Base-by-base conservation (phyloP, 30 jellyfish, hydroid and myxozoan genomes). In the Hydra vulgaris region DNA sequence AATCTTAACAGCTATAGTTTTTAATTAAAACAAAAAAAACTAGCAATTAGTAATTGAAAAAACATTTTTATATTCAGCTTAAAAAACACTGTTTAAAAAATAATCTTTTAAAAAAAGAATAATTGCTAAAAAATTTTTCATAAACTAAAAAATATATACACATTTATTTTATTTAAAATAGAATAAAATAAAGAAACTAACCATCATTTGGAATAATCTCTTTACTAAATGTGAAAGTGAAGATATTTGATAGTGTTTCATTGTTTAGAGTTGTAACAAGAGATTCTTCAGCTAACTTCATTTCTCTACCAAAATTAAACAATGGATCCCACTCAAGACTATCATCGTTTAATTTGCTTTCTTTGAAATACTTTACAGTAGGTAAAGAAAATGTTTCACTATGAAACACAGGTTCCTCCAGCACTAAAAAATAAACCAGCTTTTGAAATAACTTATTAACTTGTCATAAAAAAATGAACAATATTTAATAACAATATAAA, bases 301-400 rank as follows among this genome's bases (percentile, higher is more conserved):
- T 26, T 16, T 75, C 72, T n/a, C 18, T 18, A 7, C 26, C 17
- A 25, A n/a, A 67, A 75, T 22, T 22, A 0, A 23, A 17, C 74
- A 75, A 21, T 25, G 74, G 74, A 26, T 75, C 83, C 83, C 83
- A 75, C 23, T 75, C 83, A 26, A 75, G 3, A 75, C 18, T 19
- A 21, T 4, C 21, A 21, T 75, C 83, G 56, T 54, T 0, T 19
- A 75, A 12, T 8, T 21, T 15, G 15, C 76, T 70, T 70, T 22
- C 27, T 70, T 70, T 22, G 17, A 70, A 17, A 7, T 7, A 7
- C 8, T 40, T 40, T 12, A 12, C 61, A 40, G 61, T 5, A 40
- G 12, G 12, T 12, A 40, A 40, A 3, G 61, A 12, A 40, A 40
- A 40, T 40, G 5, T 40, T 5, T 40, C 61, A 40, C 61, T 3